Base-by-base conservation (phyloP, 2,113 vertebrate genomes). In the Coryphaenoides rupestris region DNA sequence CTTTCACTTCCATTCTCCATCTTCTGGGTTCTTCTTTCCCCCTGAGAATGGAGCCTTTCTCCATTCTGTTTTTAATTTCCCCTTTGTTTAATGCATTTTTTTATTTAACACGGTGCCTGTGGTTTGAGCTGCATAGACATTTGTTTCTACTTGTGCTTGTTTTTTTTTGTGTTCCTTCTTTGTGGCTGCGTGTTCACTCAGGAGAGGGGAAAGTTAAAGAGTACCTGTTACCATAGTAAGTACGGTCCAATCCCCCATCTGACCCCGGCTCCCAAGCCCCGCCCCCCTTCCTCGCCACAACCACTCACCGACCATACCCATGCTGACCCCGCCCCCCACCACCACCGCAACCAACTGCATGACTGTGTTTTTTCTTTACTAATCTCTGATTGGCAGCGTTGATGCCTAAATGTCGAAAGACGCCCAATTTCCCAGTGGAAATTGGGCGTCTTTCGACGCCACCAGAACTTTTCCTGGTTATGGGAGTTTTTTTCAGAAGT, bases 201-300 rank as follows among this genome's bases (percentile, higher is more conserved):
- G 97, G 95, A 98, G 95, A 92, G 88, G 95, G 97, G 94, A 95
- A 94, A 93, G 90, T 95, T 93, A 99, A 93, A 96, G 97, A 98
- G 90, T 97, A 96, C 96, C 97, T 98, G 93, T 95, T 98, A 82
- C 96, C 96, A 91, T 99, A 99, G 97, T 99, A 98, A 99, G 97
- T 99, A 98, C 86, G 97, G n/a, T 98, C 96, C 90, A 84, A 88
- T 89, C 86, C 84, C n/a, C 33, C 86, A 84, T 72, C 88, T 89
- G 82, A 89, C 74, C 81, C 69, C 84, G 82, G 89, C 76, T 81
- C 68, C 84, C 88, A 87, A 88, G 72, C 80, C 64, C 70, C 80
- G 81, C 74, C 69, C 73, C 76, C 87, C 89, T 19, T 54, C n/a
- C 66, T 71, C 83, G n/a, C 83, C 33, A 40, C 33, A 40, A 40